phyloP scores from a whole-genome alignment of 2,113 vertebrate species.

The Connochaetes taurinus region DNA sequence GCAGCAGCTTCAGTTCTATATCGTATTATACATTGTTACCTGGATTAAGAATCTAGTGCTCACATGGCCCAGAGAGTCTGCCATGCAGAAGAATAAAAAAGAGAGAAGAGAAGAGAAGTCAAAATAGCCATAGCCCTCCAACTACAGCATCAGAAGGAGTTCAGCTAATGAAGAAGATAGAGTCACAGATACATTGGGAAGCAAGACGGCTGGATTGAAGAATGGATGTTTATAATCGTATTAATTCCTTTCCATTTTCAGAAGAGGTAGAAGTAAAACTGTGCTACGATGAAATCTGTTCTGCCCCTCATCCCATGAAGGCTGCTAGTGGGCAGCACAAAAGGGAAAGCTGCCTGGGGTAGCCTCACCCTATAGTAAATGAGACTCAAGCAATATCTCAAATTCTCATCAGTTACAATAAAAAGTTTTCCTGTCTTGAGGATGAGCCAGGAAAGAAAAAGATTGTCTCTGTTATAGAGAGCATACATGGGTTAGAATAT shows the following conservation, averaged over 20 bases:
- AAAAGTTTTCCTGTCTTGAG: background rate
- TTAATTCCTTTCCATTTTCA: background rate
- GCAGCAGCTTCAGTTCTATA: background rate
- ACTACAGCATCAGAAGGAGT: background rate
- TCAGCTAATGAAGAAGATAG: background rate
- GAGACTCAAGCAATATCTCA: background rate
- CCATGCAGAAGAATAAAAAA: background rate
- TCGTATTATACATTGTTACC: background rate
- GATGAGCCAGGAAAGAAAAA: background rate
- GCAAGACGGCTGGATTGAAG: background rate
- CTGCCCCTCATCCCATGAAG: background rate
- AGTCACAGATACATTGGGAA: background rate
- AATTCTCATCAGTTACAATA: background rate
- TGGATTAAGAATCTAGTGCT: background rate
- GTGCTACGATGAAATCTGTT: background rate
- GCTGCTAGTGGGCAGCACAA: background rate
- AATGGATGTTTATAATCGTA: background rate
- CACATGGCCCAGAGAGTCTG: background rate
- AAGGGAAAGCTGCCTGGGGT: background rate
- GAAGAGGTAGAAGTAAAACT: background rate
- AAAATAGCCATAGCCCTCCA: background rate
- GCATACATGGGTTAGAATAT: background rate
- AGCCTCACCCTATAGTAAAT: background rate
- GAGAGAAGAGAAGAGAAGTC: background rate
- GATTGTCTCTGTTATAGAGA: fast-evolving